phyloP scores from a whole-genome alignment of 2,113 vertebrate species.

The Pristiophorus japonicus region DNA sequence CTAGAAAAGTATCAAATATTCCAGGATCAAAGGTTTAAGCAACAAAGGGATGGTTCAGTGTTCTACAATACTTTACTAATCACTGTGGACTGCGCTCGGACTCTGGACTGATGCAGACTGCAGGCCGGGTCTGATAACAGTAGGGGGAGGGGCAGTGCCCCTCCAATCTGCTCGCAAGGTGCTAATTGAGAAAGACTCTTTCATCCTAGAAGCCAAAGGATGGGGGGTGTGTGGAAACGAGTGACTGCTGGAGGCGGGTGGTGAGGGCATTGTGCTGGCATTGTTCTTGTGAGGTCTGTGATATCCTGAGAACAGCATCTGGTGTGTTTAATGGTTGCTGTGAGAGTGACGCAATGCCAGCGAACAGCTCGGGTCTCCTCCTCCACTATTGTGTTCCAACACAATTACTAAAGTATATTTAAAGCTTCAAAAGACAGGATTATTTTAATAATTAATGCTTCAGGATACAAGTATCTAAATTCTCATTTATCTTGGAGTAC shows the following conservation, averaged over 20 bases:
- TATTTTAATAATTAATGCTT: background rate
- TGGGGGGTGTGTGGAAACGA: background rate
- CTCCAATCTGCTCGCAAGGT: background rate
- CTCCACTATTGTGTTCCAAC: background rate
- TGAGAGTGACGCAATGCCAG: background rate
- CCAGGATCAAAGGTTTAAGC: background rate
- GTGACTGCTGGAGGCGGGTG: background rate
- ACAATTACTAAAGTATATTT: background rate
- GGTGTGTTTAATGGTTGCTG: background rate
- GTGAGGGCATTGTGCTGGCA: background rate
- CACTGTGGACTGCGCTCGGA: background rate
- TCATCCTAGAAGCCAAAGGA: background rate
- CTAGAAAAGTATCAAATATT: background rate
- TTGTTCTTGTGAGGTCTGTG: background rate
- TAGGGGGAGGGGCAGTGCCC: background rate
- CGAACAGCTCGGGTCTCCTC: background rate
- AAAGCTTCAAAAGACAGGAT: background rate
- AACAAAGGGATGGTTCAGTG: background rate
- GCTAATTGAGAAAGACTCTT: background rate
- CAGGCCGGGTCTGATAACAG: background rate
- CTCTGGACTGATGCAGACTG: background rate
- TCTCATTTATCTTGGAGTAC: background rate
- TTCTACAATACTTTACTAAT: background rate
- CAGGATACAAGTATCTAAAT: background rate
- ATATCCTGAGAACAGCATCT: background rate